Conservation (phyloP, 2,797 vertebrate species). For the Danio jaintianensis region DNA sequence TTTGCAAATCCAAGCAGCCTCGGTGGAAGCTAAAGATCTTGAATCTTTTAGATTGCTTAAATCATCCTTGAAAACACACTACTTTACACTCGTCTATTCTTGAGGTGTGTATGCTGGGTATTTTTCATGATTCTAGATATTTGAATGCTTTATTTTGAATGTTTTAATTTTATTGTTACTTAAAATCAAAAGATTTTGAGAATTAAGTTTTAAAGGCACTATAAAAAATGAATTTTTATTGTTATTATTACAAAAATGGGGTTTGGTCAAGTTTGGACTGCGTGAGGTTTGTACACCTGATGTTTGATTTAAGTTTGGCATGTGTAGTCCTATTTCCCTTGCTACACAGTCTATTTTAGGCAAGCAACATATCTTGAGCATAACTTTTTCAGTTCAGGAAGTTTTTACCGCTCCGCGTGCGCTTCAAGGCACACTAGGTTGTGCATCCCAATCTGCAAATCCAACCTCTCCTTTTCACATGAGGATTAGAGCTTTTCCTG, state of each 20-base stretch:
- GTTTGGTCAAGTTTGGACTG: not conserved
- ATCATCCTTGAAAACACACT: not conserved
- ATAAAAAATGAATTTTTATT: too few species aligned
- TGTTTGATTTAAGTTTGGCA: slow-evolving; percentile 22
- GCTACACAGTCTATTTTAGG: slow-evolving; percentile 27
- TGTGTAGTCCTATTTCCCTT: not conserved
- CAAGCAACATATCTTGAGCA: slow-evolving; percentile 4
- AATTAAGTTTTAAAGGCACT: too few species aligned
- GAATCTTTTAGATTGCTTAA: not conserved
- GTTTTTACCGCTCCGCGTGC: not conserved
- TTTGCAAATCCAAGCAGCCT: slow-evolving; percentile 1
- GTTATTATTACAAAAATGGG: too few species aligned
- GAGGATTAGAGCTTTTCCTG: slow-evolving; percentile 76
- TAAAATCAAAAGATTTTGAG: too few species aligned
- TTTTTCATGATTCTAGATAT: too few species aligned
- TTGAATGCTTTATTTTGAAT: too few species aligned
- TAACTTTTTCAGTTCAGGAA: slow-evolving; percentile 29
- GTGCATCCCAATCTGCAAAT: slow-evolving; percentile 66
- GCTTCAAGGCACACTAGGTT: slow-evolving; percentile 59
- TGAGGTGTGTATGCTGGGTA: too few species aligned
- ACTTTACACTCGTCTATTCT: not conserved
- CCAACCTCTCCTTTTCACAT: slow-evolving; percentile 67
- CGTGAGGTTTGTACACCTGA: slow-evolving; percentile 31
- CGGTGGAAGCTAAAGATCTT: not conserved
- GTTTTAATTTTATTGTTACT: too few species aligned